Percentiles rank a stretch among this genome's conserved stretches.
Conservation (phyloP, 2,113 vertebrate genomes). For the Aptenodytes forsteri region DNA sequence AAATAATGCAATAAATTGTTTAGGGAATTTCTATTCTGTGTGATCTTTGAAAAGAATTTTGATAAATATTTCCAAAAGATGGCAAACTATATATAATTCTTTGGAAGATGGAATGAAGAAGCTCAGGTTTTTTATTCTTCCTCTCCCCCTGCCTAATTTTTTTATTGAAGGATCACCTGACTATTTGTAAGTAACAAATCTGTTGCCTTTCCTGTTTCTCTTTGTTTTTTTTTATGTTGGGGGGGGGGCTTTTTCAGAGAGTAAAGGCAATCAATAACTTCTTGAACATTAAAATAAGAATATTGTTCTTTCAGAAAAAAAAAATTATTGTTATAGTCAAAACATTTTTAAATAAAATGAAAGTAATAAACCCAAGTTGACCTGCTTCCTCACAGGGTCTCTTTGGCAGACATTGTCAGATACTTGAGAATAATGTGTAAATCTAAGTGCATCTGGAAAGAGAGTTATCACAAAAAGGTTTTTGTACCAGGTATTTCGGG, state of each 20-base stretch:
- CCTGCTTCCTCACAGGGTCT: background rate
- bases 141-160: fast-evolving
- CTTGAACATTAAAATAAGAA: background rate
- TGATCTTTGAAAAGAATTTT: background rate
- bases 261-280: background rate
- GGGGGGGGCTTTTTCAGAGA: background rate
- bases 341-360: background rate
- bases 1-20: background rate
- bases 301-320: background rate
- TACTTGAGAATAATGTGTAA: background rate
- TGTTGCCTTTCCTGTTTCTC: background rate
- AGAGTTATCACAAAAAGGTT: background rate
- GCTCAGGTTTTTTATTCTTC: fast-evolving
- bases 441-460: background rate
- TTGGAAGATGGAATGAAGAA: background rate
- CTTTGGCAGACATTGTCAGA: background rate
- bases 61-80: background rate
- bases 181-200: background rate
- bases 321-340: background rate
- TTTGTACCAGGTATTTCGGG: background rate
- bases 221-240: too few species aligned
- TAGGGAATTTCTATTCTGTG: background rate
- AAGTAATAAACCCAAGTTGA: background rate
- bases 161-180: background rate
- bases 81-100: background rate